Base-by-base conservation (phyloP, 2,888 invertebrate genomes). In the Drosophila fungiperda region DNA sequence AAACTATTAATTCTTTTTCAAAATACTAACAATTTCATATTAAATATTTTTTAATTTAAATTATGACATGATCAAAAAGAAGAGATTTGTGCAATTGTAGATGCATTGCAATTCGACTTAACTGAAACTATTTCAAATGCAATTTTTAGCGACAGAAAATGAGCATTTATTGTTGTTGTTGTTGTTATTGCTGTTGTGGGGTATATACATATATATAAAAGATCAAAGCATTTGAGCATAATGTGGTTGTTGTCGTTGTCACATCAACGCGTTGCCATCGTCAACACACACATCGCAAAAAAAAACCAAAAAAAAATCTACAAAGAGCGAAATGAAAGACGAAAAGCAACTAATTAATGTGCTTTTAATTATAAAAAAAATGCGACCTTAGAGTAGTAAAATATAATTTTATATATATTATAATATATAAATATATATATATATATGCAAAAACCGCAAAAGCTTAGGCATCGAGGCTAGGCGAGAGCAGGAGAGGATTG, bases 191-290 rank as follows among this genome's bases (percentile, higher is more conserved):
- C 61, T 63, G 48, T 73, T 29, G n/a, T 57, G 42, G 32, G 57
- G 38, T 32, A 33, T 65, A 59, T 78, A 69, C 69, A 5, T 23
- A 26, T 26, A 26, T 26, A 64, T 68, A 76, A 83, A 81, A 88
- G 89, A 90, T 90, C 91, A 90, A 90, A 90, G 69, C 66, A 67
- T 63, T 65, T 78, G 69, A 53, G 23, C 66, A 66, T 72, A 64
- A 48, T 76, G 76, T 76, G 76, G 84, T 78, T 78, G 76, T 80
- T 82, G 80, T 76, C 88, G 92, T 91, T 92, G 92, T 88, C 91
- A 92, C 91, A 91, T 91, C 91, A 91, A 91, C 91, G 90, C 90
- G 78, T 80, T 80, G 80, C 84, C 82, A 83, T 81, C 82, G 79
- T 82, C 80, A 73, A 80, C 80, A 82, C 61, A 63, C 49, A 52